These are phyloP conservation scores for Mercenaria mercenaria DNA, from an alignment of 1,140 invertebrate genomes.

Conservation along the genomic window DNA sequence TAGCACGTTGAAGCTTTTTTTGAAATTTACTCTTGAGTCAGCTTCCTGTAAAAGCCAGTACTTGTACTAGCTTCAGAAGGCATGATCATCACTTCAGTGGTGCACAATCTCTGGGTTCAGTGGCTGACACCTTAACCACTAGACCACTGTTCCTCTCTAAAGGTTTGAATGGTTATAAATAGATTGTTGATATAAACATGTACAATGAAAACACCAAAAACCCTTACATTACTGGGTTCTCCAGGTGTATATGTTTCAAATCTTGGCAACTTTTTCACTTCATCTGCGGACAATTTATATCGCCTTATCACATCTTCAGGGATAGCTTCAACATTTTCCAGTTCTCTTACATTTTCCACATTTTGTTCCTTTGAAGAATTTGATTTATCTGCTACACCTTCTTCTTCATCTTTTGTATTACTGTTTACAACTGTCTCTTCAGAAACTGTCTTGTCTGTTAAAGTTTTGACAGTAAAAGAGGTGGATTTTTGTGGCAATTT, in stretches of 20 bases:
- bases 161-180: too few relatives aligned
- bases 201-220: not conserved
- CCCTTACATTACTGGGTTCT: slow-evolving; percentile 83
- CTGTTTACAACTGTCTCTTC: not conserved
- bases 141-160: too few relatives aligned
- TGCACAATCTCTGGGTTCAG: too few relatives aligned
- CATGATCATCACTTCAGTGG: too few relatives aligned
- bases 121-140: too few relatives aligned
- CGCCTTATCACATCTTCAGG: slow-evolving; percentile 73
- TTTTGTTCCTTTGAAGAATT: not conserved
- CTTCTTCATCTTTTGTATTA: not conserved
- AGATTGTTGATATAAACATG: too few relatives aligned
- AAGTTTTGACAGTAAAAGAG: not conserved
- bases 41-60: too few relatives aligned
- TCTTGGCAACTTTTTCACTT: slow-evolving; percentile 86
- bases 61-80: too few relatives aligned
- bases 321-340: slow-evolving; percentile 69
- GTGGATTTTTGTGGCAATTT: slow-evolving; percentile 47
- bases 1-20: too few relatives aligned
- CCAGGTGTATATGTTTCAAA: slow-evolving; percentile 87
- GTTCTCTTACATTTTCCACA: not conserved
- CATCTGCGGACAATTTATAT: slow-evolving; percentile 84
- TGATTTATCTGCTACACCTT: not conserved
- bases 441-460: not conserved
- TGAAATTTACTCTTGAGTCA: too few relatives aligned